Evolutionary conservation across 2,888 invertebrate genomes (phyloP), one percentile per base, ranked within the genome.

Genomic region (Chymomyza fuscimana): DNA sequence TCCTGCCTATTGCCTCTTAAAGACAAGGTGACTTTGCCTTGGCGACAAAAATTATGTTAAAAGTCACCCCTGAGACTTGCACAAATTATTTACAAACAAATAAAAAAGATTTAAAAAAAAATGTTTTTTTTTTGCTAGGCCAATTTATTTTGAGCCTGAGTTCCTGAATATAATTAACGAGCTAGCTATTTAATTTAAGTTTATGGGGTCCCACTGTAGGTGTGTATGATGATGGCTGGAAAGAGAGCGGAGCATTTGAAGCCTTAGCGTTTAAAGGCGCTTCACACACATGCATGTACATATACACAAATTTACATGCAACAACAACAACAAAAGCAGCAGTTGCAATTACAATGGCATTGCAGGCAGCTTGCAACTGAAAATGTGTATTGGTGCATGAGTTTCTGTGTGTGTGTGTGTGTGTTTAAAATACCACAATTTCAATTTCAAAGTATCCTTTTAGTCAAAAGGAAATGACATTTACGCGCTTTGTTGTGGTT

Each of bases 401-500:
- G 63, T 63, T 59, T 63, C 52, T 56, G 70, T 65, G 63, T 52
- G 61, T 54, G 62, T 54, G 69, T 69, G 58, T 64, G 64, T 74
- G 72, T 73, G 74, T 71, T 72, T 68, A 77, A 79, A 81, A 79
- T 76, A 78, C 85, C 85, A 80, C 85, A 86, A 85, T 86, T 85
- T 85, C 82, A 86, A 85, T 85, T 82, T 86, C 85, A 86, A 85
- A 86, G 87, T 86, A 85, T 86, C 87, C 86, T 85, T 85, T 85
- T 86, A 86, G 87, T 82, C 77, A 74, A 86, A 85, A 82, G 87
- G 85, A 85, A 85, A 86, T 85, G 85, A 86, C 87, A 86, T 85
- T 85, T 85, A 85, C 85, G 85, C 85, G 85, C 85, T 86, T 85
- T 85, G 87, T 85, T 86, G 87, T 86, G 85, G 85, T 85, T 79